phyloP scores from a whole-genome alignment of 1,140 invertebrate genomes.

The Pararge aegeria region DNA sequence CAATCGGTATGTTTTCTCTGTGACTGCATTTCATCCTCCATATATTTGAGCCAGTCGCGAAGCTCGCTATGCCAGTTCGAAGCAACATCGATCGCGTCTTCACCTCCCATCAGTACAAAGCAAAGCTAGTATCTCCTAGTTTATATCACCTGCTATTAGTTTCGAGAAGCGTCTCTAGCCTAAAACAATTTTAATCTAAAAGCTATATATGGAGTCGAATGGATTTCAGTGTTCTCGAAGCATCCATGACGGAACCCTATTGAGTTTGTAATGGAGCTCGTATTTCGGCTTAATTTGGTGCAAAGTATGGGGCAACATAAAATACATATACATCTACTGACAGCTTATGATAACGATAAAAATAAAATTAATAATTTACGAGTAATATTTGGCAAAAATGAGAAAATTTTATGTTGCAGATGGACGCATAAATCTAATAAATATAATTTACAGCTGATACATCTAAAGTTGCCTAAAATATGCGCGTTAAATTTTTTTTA shows the following conservation, averaged over 20 bases:
- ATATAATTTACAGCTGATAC: not conserved
- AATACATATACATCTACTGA: slow-evolving; percentile 38
- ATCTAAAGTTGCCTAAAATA: not conserved
- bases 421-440: not conserved
- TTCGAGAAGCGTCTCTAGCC: slow-evolving; percentile 17
- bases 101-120: slow-evolving; percentile 20
- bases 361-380: slow-evolving; percentile 41
- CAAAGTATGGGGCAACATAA: slow-evolving; percentile 65
- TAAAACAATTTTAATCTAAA: slow-evolving; percentile 25
- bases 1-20: slow-evolving; percentile 36
- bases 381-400: slow-evolving; percentile 1
- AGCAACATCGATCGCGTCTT: slow-evolving; percentile 55
- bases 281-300: slow-evolving; percentile 38
- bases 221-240: slow-evolving; percentile 30
- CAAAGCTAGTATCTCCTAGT: slow-evolving; percentile 19
- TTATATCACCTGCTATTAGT: not conserved
- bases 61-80: slow-evolving; percentile 54
- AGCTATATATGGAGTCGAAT: slow-evolving; percentile 29
- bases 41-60: slow-evolving; percentile 53
- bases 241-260: slow-evolving; percentile 45
- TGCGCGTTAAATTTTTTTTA: not conserved
- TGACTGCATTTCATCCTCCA: slow-evolving; percentile 57
- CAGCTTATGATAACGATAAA: not conserved
- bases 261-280: slow-evolving; percentile 29
- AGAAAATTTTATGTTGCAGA: no score